A percentile compares a stretch with the other conserved stretches of the same genome.
Conservation (phyloP, 2,888 invertebrate species). For the Linyphia triangularis region DNA sequence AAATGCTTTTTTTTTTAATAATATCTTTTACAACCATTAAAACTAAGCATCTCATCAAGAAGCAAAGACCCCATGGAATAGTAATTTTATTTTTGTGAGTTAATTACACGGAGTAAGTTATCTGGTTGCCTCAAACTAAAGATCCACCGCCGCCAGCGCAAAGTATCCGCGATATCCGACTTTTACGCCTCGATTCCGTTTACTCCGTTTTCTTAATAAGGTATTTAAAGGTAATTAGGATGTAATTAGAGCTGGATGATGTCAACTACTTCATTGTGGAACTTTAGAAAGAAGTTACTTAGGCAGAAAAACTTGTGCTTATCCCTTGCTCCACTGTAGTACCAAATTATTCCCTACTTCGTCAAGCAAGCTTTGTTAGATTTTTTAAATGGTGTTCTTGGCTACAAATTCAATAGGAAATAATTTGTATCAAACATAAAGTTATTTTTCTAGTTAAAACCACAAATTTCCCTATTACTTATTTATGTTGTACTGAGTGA, state of each 20-base stretch:
- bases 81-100: background rate
- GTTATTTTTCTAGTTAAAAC: no score
- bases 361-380: no score
- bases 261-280: background rate
- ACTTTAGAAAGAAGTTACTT: no score
- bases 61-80: background rate
- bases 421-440: no score
- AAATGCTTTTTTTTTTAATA: background rate
- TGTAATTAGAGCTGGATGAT: constrained; percentile 33
- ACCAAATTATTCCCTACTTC: no score
- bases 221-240: constrained; percentile 47
- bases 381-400: no score
- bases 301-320: no score
- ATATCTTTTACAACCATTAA: background rate
- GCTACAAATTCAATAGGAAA: background rate
- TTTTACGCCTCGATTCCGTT: background rate
- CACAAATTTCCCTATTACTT: no score
- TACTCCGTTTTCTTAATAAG: constrained; percentile 42
- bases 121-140: background rate
- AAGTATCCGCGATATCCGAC: constrained; percentile 1
- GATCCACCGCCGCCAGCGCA: no score
- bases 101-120: background rate
- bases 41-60: background rate
- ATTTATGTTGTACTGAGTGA: no score
- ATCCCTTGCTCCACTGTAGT: no score